Evolutionary conservation across 2,113 vertebrate species (phyloP).

Genomic region (Syrmaticus mikado): DNA sequence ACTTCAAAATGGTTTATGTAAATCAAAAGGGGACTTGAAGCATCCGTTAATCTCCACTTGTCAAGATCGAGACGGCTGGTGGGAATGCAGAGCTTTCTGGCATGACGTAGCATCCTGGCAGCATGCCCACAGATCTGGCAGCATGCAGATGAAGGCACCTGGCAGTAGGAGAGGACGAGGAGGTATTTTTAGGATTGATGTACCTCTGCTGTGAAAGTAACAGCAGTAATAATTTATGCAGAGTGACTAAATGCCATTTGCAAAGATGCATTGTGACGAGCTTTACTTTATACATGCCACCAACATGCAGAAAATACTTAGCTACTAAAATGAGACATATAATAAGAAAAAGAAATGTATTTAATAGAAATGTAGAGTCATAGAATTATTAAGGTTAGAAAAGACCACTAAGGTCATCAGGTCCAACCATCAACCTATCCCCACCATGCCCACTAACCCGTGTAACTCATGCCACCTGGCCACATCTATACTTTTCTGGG

Average conservation of each 20-base stretch:
- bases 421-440: no score
- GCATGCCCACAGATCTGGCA: not conserved
- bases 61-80: accelerated
- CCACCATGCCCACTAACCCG: no score
- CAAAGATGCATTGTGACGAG: accelerated
- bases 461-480: no score
- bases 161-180: not conserved
- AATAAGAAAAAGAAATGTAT: not conserved
- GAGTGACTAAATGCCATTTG: not conserved
- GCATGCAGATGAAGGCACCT: not conserved
- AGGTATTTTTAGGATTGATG: not conserved
- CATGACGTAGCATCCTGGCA: not conserved
- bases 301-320: not conserved
- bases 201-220: not conserved
- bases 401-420: no score
- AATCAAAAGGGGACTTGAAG: not conserved
- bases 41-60: not conserved
- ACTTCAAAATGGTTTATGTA: not conserved
- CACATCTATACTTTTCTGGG: no score
- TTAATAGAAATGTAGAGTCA: no score
- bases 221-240: not conserved
- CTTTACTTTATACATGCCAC: not conserved
- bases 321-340: not conserved
- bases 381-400: no score
- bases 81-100: not conserved